A percentile compares a stretch with the other conserved stretches of the same genome.
Evolutionary conservation across 2,113 vertebrate genomes (phyloP).

Genomic region (Jaculus jaculus): DNA sequence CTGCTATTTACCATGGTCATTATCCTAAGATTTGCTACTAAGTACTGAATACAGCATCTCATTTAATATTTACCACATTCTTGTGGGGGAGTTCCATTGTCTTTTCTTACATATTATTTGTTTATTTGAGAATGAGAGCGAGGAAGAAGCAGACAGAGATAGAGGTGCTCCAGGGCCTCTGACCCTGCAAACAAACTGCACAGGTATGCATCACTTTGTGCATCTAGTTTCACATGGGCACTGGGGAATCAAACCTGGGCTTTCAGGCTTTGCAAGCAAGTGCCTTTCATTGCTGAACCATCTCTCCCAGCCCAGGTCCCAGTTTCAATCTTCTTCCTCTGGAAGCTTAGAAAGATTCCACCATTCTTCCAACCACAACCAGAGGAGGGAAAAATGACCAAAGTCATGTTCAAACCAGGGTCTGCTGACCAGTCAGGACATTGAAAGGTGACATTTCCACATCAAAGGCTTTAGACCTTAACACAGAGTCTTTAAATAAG

Average conservation of each 20-base stretch:
- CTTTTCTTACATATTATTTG: no score
- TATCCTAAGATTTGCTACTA: background rate
- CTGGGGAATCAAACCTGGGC: no score
- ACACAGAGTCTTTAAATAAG: background rate
- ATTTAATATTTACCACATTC: background rate
- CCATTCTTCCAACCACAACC: background rate
- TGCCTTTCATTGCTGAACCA: no score
- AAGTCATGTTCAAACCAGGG: background rate
- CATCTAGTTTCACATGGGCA: no score
- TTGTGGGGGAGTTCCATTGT: background rate
- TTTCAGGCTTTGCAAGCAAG: no score
- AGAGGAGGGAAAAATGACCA: background rate
- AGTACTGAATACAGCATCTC: background rate
- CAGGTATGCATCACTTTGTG: no score
- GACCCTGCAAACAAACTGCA: no score
- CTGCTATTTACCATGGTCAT: background rate
- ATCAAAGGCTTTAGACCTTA: background rate
- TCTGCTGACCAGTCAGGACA: no score
- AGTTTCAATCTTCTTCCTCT: background rate
- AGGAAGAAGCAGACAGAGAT: no score
- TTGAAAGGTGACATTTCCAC: rapidly evolving
- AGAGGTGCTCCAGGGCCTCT: no score
- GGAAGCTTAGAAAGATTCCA: background rate
- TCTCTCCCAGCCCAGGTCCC: no score
- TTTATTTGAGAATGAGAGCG: no score